Base-by-base conservation (phyloP, 2,113 vertebrate species). In the Ptilonorhynchus violaceus region DNA sequence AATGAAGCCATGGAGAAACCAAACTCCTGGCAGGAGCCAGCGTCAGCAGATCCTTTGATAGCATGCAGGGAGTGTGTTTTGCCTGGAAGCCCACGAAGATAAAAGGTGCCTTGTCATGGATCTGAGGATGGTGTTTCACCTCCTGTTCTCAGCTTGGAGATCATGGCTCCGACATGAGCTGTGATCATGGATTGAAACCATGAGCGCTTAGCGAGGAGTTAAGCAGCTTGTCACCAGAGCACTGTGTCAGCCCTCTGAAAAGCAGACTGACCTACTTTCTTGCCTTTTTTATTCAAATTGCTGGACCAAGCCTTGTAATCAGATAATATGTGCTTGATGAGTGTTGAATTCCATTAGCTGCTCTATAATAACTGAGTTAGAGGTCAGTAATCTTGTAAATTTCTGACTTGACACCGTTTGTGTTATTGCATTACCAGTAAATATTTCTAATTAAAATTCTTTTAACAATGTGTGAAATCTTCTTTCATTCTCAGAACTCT, bases 301-400 rank as follows among this genome's bases (percentile, higher is more conserved):
- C 94, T 96, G 95, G 95, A 95, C 96, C 89, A 63, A 87, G 89
- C 77, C 93, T 95, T 96, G 95, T 94, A 93, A 95, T 95, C 89
- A 94, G 97, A 97, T 97, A 96, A 96, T 96, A 93, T 85, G 93
- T 91, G 89, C 94, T 96, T 97, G 95, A 97, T 94, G 95, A 96
- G 92, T 96, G 91, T 91, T 97, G 96, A 96, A 97, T 97, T 93
- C 95, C 95, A 96, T 97, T 97, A 97, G 95, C 95, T 96, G 94
- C 90, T 96, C 92, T 89, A 64, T 97, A 96, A 96, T 97, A 97
- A 97, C 95, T 75, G 85, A 97, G 96, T 97, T 97, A 93, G 97
- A 96, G 97, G 97, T 96, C 95, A 92, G 94, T 91, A 89, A 93
- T 96, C 95, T 95, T 95, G 95, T 95, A 93, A 80, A 93, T 95